Evolutionary conservation across 2,113 vertebrate genomes (phyloP), one percentile per base, ranked within the genome.

Genomic region (Hydropotes inermis): DNA sequence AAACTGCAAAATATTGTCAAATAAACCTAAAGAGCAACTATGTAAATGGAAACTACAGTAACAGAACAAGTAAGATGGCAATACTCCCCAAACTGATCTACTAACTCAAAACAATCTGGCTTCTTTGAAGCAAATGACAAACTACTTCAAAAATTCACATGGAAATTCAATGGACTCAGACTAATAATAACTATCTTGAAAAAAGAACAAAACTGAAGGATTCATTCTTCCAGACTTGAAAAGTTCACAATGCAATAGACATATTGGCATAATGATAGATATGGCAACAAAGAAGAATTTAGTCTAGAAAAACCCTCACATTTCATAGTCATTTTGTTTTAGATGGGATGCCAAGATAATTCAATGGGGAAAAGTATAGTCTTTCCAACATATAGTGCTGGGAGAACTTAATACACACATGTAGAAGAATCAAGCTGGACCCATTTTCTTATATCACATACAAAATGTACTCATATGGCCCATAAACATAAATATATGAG

Each of bases 161-260:
- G 25, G 43, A 89, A 91, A 79, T 52, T 85, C 15, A 95, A 64
- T 14, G 14, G 33, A 86, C 58, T 92, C 17, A 76, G 16, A 86
- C n/a, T 88, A 91, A 92, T 43, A 92, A 95, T 88, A 95, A 84
- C 17, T 87, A 91, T 87, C 33, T 64, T 55, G 52, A 89, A 91
- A 88, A 91, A 39, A 79, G 91, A 93, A 57, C 5, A 50, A 57
- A 95, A 67, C 57, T 91, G 60, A 30, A 94, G 33, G 28, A 91
- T 33, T 97, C 43, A 92, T 3, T 89, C 45, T 89, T 94, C 54
- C 67, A 14, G 15, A 43, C 94, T 81, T 94, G 60, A 86, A 97
- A 82, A 79, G 45, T 84, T 55, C 58, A 89, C 28, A 82, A 1
- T 83, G 52, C 33, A 88, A 96, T 30, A 43, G 83, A 47, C 39